A percentile compares a stretch with the other conserved stretches of the same genome.
These are phyloP conservation scores for Aurelia aurita DNA, from an alignment of 30 jellyfish, hydroid and myxozoan species.

Conservation along the genomic window DNA sequence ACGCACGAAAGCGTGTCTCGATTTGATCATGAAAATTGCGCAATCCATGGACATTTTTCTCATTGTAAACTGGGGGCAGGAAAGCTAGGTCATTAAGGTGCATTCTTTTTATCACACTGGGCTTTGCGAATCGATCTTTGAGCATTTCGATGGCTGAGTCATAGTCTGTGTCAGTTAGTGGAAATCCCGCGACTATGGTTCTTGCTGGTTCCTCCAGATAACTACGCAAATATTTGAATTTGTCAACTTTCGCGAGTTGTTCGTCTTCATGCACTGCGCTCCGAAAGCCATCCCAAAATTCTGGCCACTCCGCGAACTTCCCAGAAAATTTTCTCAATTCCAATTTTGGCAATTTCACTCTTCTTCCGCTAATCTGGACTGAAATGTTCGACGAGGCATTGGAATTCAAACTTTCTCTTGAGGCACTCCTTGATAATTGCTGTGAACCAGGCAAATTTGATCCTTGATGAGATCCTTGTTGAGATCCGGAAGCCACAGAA, in stretches of 20 bases:
- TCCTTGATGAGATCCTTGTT: not conserved
- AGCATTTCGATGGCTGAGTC: no score
- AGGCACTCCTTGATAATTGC: conserved; percentile 33
- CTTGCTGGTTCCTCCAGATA: no score
- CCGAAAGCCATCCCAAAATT: no score
- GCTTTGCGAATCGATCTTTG: no score
- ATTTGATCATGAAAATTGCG: conserved; percentile 41
- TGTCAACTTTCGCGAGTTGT: no score
- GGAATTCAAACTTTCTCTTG: no score
- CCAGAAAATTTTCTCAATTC: no score
- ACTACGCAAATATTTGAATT: no score
- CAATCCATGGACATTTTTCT: conserved; percentile 10
- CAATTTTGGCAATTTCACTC: conserved; percentile 5
- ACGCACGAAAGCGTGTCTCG: conserved; percentile 43
- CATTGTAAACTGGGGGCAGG: conserved; percentile 12
- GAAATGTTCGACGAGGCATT: conserved; percentile 19
- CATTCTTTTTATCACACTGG: not conserved
- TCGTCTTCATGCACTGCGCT: no score
- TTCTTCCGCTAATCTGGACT: conserved; percentile 17
- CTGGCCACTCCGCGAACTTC: no score
- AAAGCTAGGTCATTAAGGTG: conserved; percentile 8
- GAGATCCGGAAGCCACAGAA: conserved; percentile 37
- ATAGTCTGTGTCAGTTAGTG: no score
- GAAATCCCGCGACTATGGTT: no score
- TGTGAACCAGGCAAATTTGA: conserved; percentile 3